These are phyloP conservation scores for Grammomys dolichurus DNA, from an alignment of 2,113 vertebrate genomes.

Conservation along the genomic window DNA sequence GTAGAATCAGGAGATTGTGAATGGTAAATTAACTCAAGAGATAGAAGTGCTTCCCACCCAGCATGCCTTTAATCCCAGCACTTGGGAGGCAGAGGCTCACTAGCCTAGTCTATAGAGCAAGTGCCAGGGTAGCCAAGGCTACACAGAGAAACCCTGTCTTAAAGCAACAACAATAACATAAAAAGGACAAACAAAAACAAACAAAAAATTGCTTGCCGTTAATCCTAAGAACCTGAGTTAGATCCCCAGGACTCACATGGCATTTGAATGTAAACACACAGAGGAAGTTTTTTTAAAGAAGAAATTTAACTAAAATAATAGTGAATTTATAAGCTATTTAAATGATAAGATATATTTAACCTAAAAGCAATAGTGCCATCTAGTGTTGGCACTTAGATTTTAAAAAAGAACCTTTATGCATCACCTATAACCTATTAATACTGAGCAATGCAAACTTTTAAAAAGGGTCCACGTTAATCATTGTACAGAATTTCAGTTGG, in stretches of 20 bases:
- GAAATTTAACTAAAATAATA: neutral
- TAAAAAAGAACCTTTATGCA: neutral
- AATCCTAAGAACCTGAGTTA: too few relatives aligned
- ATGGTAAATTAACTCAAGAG: neutral
- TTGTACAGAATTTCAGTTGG: neutral
- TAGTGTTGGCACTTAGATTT: conserved; percentile 77
- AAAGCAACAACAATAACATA: too few relatives aligned
- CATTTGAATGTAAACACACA: too few relatives aligned
- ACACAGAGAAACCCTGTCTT: too few relatives aligned
- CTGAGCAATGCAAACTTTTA: neutral
- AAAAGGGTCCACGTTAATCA: neutral
- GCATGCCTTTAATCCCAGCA: too few relatives aligned
- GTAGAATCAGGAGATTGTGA: neutral
- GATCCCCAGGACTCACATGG: too few relatives aligned
- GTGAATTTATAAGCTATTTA: neutral
- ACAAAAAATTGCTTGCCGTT: too few relatives aligned
- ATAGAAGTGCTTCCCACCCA: neutral
- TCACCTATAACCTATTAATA: conserved; percentile 39
- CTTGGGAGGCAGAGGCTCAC: too few relatives aligned
- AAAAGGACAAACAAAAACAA: too few relatives aligned
- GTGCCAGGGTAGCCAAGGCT: too few relatives aligned
- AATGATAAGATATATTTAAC: neutral
- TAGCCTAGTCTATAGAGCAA: too few relatives aligned
- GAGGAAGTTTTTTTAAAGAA: neutral
- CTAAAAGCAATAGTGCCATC: conserved; percentile 84